Evolutionary conservation across 1,140 invertebrate genomes (phyloP), one percentile per base, ranked within the genome.

Genomic region (Drosophila yakuba): DNA sequence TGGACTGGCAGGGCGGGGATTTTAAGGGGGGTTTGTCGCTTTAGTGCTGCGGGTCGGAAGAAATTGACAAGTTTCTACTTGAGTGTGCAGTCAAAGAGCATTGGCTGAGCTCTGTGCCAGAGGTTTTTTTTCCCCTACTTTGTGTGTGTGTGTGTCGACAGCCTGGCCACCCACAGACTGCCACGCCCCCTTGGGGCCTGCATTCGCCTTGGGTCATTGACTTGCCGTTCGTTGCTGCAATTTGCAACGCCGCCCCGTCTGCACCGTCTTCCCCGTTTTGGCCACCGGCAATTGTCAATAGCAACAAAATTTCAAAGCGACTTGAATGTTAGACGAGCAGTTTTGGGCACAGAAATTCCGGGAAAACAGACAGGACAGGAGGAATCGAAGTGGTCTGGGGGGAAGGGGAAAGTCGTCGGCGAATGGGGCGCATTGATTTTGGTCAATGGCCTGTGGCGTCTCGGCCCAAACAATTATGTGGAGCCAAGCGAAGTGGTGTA

Each of bases 51-150:
- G 44, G 59, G 47, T 64, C 25, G 73, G 39, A 77, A 83, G 56
- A 83, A 89, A 88, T 88, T 88, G 83, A 88, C 83, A 83, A 88
- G 83, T 83, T 89, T 89, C 75, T 83, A 79, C 76, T 88, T 47
- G 83, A 88, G 83, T 89, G 76, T 89, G 84, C 83, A 88, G 83
- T 83, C 84, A 88, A 88, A 83, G 79, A 79, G 64, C 78, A 75
- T 77, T 67, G 73, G 39, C 74, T 77, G 36, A 52, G 58, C 43
- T 48, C 15, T 15, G 17, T n/a, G 28, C 28, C 28, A 20, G 39
- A 20, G 47, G 14, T 36, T 23, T 23, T 15, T 15, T 2, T 28
- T 17, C 17, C 17, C 17, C 17, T 1, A 14, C 2, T 47, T 15
- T 36, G 8, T 57, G 11, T 60, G 54, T 35, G n/a, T 51, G 60